Base-by-base conservation (phyloP, 2,888 invertebrate genomes). In the Polydrusus cervinus region DNA sequence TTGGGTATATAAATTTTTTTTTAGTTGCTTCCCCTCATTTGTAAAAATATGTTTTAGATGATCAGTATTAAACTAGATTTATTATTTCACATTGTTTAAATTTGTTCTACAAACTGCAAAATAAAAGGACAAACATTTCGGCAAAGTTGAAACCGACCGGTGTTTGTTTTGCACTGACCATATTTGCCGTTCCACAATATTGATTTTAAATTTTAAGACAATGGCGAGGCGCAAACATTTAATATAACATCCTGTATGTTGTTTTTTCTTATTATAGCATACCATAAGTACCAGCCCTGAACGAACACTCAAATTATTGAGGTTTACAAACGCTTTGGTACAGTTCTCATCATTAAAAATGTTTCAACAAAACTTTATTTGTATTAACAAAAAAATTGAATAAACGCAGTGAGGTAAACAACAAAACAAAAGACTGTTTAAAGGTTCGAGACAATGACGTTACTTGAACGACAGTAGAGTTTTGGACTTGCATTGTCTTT, bases 71-170 rank as follows among this genome's bases (percentile, higher is more conserved):
- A 18, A 51, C 18, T 51, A 6, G 18, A 11, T 16, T 60, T 38
- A 60, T 60, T 38, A 38, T 60, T 38, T 38, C 57, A 18, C 2
- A 38, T 60, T 60, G 38, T 60, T 64, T 49, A 64, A 64, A 49
- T 64, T 64, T 49, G 45, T 47, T 64, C 62, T 53, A 25, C 25
- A 53, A 53, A 53, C 62, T 61, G 72, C 72, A 57, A 73, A 73
- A 71, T 47, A 64, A 73, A 73, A 67, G 47, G 47, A 47, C 72
- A 73, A 67, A 67, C 72, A 73, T 47, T 51, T 73, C 72, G 67
- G 67, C 60, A 47, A 47, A 60, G 49, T 25, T 67, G 47, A 55
- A 73, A 73, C 64, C 55, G 51, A 57, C 8, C 51, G 7, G n/a
- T 40, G 10, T 55, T 73, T 67, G 66, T 57, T 51, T 49, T 71